A percentile compares a stretch with the other conserved stretches of the same genome.
Conservation (phyloP, 2,113 vertebrate species). For the Hystrix brachyura region DNA sequence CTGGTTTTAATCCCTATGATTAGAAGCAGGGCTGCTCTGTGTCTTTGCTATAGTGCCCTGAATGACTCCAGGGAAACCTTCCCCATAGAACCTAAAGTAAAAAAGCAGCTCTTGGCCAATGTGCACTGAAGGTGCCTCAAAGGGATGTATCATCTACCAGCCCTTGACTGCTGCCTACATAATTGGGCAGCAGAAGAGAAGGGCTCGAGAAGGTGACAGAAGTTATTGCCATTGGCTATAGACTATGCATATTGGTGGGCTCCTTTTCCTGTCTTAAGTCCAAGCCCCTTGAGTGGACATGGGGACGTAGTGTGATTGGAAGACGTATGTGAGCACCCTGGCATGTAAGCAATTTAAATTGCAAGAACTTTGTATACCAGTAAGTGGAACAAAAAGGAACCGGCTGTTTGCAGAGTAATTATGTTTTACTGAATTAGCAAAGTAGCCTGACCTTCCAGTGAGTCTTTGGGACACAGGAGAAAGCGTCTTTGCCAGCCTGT, state of each 20-base stretch:
- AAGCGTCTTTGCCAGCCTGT: background rate
- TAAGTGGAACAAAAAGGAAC: slow-evolving; percentile 46
- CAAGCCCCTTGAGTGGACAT: background rate
- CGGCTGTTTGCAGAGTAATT: slow-evolving; percentile 53
- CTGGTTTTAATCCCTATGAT: background rate
- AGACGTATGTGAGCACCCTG: background rate
- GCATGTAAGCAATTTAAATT: background rate
- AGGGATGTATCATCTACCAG: background rate
- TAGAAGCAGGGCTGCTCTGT: background rate
- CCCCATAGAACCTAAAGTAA: background rate
- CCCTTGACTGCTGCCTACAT: background rate
- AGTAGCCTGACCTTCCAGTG: slow-evolving; percentile 61
- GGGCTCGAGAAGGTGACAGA: background rate
- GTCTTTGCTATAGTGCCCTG: background rate
- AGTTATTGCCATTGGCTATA: background rate
- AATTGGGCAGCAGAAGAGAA: background rate
- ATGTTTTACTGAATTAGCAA: slow-evolving; percentile 78
- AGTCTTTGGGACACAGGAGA: slow-evolving; percentile 50
- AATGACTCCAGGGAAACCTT: no score
- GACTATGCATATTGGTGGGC: background rate
- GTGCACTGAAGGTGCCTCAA: background rate
- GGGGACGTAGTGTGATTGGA: background rate
- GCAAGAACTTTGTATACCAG: background rate
- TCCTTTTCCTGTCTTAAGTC: background rate
- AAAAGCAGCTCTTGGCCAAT: background rate